Percentiles rank a stretch among this genome's conserved stretches.
These are phyloP conservation scores for Mesorhabditis sp. DNA, from an alignment of 2,888 invertebrate genomes.

Conservation along the genomic window DNA sequence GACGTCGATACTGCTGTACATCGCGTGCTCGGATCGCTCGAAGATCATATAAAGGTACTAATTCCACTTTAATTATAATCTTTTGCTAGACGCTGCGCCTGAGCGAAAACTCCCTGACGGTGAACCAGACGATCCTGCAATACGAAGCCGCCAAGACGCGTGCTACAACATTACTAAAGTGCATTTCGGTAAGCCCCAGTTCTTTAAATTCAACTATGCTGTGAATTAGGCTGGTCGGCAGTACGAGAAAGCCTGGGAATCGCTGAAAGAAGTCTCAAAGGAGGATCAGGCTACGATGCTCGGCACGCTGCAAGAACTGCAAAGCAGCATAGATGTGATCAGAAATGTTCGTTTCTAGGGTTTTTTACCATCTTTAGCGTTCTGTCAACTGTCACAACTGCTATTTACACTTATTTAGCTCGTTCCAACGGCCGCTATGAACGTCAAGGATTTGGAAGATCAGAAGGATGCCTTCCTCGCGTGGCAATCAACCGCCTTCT, in stretches of 20 bases:
- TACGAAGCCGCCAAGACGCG: conserved; percentile 1
- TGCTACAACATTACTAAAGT: background rate
- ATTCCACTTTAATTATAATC: background rate
- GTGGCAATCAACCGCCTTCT: background rate
- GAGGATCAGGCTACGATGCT: background rate
- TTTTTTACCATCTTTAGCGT: background rate
- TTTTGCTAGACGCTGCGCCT: background rate
- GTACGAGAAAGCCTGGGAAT: conserved; percentile 5
- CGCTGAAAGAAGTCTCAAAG: conserved; percentile 1
- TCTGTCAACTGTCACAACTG: too few relatives aligned
- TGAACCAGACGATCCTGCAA: background rate
- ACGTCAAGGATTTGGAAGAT: background rate
- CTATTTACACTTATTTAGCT: background rate
- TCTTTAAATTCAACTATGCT: background rate
- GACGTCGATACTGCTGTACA: conserved; percentile 2
- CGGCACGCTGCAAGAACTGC: background rate
- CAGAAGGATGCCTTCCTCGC: conserved; percentile 4
- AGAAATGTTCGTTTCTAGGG: background rate
- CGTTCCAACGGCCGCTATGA: background rate
- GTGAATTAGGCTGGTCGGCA: background rate
- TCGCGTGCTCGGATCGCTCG: background rate
- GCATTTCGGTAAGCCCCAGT: background rate
- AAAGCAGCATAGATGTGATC: conserved; percentile 2
- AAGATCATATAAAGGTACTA: background rate
- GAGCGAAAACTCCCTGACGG: background rate